phyloP scores from a whole-genome alignment of 2,888 invertebrate species.

The Synergus laeviventris region DNA sequence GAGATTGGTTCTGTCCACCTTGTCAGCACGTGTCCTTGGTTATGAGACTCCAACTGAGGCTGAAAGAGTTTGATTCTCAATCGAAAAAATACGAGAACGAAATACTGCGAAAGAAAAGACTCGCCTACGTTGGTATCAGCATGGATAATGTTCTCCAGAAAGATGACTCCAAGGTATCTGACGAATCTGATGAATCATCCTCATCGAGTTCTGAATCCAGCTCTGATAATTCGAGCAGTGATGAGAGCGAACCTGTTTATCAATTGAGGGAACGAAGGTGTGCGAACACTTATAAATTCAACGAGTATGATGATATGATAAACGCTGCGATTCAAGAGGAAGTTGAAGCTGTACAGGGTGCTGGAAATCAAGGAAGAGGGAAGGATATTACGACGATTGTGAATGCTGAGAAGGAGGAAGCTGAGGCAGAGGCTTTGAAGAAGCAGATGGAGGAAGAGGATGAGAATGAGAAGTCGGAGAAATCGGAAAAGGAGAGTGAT shows the following conservation, averaged over 20 bases:
- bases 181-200: conserved; percentile 58
- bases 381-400: conserved; percentile 96
- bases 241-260: conserved; percentile 87
- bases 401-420: conserved; percentile 84
- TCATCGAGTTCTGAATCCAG: conserved; percentile 65
- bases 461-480: conserved; percentile 62
- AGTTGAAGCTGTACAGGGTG: conserved; percentile 85
- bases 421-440: conserved; percentile 65
- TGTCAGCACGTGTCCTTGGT: conserved; percentile 93
- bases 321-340: conserved; percentile 92
- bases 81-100: conserved; percentile 83
- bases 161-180: conserved; percentile 65
- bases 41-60: conserved; percentile 83
- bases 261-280: conserved; percentile 88
- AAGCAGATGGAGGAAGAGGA: conserved; percentile 77
- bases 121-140: conserved; percentile 87
- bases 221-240: conserved; percentile 75
- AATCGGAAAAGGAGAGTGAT: conserved; percentile 69
- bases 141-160: conserved; percentile 83
- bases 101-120: conserved; percentile 82
- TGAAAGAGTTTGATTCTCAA: conserved; percentile 87
- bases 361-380: conserved; percentile 89
- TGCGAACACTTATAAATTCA: conserved; percentile 89
- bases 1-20: conserved; percentile 98
- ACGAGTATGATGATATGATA: conserved; percentile 97